Evolutionary conservation across 2,113 vertebrate species (phyloP).

Genomic region (Laterallus jamaicensis): DNA sequence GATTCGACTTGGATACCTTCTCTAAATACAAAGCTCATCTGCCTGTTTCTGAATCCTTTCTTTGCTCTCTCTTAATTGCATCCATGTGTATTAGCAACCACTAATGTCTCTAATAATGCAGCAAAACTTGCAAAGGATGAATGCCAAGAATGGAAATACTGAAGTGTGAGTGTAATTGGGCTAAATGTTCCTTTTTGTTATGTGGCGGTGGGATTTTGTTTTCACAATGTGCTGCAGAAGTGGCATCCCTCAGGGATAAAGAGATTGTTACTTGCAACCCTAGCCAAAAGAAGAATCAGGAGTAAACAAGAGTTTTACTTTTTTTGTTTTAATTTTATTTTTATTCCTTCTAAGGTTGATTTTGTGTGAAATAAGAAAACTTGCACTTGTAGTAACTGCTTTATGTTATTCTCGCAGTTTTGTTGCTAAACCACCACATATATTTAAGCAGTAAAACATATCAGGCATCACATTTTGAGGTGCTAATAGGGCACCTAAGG

Average conservation of each 20-base stretch:
- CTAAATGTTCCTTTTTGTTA: neutral
- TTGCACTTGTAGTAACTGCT: neutral
- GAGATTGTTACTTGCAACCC: neutral
- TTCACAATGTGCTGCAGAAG: neutral
- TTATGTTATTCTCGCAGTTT: neutral
- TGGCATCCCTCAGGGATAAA: neutral
- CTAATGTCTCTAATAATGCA: neutral
- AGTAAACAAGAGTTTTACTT: neutral
- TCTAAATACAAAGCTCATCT: neutral
- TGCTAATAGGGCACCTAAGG: neutral
- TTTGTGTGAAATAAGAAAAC: constrained; percentile 2
- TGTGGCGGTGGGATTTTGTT: neutral
- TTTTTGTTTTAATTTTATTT: too few relatives aligned
- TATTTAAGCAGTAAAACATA: neutral
- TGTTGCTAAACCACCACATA: too few relatives aligned
- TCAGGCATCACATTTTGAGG: neutral
- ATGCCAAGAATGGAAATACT: neutral
- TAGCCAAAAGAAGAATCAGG: neutral
- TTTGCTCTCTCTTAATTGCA: neutral
- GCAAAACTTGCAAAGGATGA: neutral
- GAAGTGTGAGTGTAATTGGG: neutral
- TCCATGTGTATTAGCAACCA: neutral
- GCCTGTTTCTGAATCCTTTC: neutral
- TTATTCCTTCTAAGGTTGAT: neutral
- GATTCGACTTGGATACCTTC: neutral